Evolutionary conservation across 2,797 vertebrate genomes (phyloP).

Genomic region (Coracias cyanogaster): DNA sequence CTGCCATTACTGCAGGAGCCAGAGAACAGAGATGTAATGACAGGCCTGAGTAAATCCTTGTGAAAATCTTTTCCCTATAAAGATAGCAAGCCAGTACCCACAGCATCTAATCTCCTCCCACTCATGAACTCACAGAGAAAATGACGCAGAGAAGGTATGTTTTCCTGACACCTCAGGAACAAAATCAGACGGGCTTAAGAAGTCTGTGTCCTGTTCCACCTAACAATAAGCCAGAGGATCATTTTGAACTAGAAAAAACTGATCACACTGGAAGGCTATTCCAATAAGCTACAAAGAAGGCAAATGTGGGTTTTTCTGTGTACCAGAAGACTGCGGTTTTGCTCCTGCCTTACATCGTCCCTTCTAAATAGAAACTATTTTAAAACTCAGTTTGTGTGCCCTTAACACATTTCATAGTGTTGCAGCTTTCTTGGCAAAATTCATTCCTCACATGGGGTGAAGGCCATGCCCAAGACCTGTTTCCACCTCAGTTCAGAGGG

Average conservation of each 20-base stretch:
- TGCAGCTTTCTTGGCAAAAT: neutral
- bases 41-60: neutral
- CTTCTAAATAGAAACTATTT: neutral
- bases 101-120: neutral
- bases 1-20: neutral
- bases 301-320: neutral
- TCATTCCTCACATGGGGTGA: neutral
- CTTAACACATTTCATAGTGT: neutral
- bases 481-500: neutral
- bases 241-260: neutral
- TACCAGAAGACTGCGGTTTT: neutral
- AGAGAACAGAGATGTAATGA: neutral
- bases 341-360: neutral
- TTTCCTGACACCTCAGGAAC: neutral
- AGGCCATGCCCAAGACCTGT: neutral
- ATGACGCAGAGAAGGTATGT: neutral
- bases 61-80: neutral
- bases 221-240: neutral
- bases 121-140: neutral
- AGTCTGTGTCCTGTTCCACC: neutral
- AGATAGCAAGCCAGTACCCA: neutral
- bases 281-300: neutral
- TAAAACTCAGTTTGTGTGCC: neutral
- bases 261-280: neutral
- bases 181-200: neutral